Conservation (phyloP, 2,113 vertebrate species). For the Gavia stellata region DNA sequence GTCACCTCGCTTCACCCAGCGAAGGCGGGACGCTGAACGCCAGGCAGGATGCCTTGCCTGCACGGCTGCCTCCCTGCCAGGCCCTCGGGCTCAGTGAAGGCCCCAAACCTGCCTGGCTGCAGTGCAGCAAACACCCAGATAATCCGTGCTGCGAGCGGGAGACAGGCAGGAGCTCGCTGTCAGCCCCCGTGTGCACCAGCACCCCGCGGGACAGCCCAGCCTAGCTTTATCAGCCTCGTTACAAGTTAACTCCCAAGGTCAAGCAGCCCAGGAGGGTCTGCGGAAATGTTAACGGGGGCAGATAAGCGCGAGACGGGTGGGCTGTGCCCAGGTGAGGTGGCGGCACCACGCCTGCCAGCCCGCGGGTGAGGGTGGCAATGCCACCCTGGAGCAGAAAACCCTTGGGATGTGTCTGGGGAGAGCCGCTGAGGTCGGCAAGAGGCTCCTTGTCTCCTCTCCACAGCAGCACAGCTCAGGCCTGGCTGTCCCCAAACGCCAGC, state of each 20-base stretch:
- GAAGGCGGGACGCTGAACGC: fast-evolving
- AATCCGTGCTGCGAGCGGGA: fast-evolving
- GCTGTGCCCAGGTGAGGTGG: background rate
- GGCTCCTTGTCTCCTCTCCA: background rate
- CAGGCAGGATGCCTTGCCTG: background rate
- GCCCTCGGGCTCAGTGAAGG: fast-evolving
- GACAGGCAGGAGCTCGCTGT: background rate
- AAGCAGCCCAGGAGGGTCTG: background rate
- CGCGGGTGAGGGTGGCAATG: background rate
- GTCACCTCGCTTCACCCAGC: background rate
- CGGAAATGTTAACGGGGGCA: background rate
- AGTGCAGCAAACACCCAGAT: fast-evolving
- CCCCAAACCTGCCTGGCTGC: background rate
- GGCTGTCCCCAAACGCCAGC: background rate
- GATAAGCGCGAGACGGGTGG: background rate
- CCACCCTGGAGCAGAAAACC: background rate
- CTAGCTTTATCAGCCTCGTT: fast-evolving
- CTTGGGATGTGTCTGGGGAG: fast-evolving
- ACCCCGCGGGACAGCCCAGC: background rate
- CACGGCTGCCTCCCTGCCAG: background rate
- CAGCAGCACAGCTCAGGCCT: background rate
- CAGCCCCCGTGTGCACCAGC: background rate
- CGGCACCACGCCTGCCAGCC: background rate
- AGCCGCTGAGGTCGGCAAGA: background rate
- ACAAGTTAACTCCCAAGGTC: background rate